Conservation (phyloP, 2,888 invertebrate species). For the Cryptus viduatorius region DNA sequence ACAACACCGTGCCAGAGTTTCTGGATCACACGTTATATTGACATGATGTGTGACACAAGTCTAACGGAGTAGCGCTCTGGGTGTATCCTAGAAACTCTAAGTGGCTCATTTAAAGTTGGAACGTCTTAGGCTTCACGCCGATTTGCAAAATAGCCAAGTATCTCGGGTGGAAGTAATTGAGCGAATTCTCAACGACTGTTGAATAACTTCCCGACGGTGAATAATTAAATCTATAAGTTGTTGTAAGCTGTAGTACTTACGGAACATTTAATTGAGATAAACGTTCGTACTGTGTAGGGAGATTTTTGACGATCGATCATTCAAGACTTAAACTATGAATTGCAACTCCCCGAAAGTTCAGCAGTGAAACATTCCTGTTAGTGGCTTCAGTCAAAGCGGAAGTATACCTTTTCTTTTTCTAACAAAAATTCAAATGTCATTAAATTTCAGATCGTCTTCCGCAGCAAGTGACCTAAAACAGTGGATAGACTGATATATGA, state of each 20-base stretch:
- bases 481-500: conserved; percentile 24
- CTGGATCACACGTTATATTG: conserved; percentile 9
- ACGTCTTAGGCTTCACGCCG: not conserved
- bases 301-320: too few relatives aligned
- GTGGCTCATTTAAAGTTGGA: conserved; percentile 4
- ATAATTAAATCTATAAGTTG: not conserved
- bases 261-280: not conserved
- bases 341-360: conserved; percentile 36
- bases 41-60: conserved; percentile 2
- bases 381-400: not conserved
- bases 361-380: conserved; percentile 61
- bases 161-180: not conserved
- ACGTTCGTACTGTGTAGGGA: not conserved
- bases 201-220: not conserved
- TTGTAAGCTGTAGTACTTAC: not conserved
- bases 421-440: conserved; percentile 20
- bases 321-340: not conserved
- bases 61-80: not conserved
- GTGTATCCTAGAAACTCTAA: not conserved
- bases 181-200: not conserved
- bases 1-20: conserved; percentile 28
- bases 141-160: not conserved
- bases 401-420: not conserved
- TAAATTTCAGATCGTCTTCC: conserved; percentile 49
- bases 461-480: conserved; percentile 28